Evolutionary conservation across 2,797 vertebrate genomes (phyloP).

Genomic region (Phaenicophaeus curvirostris): DNA sequence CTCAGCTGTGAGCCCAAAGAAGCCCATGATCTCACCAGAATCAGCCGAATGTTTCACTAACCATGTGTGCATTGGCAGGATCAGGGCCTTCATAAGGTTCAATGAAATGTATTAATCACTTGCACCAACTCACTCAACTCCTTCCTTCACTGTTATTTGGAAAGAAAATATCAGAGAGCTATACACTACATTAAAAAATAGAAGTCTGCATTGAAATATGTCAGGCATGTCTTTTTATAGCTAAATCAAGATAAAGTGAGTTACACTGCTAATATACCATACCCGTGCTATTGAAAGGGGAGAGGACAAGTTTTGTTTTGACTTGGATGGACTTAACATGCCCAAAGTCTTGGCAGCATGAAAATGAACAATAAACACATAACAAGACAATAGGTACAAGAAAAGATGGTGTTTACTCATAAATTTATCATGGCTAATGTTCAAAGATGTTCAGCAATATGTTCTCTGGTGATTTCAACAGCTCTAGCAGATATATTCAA

Average conservation of each 20-base stretch:
- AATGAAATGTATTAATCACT: conserved; percentile 47
- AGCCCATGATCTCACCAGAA: background rate
- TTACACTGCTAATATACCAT: background rate
- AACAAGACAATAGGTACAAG: background rate
- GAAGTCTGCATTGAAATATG: conserved; percentile 22
- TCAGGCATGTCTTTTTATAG: conserved; percentile 17
- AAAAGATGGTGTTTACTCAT: background rate
- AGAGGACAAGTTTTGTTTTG: background rate
- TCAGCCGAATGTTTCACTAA: background rate
- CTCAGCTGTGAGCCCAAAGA: background rate
- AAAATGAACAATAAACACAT: background rate
- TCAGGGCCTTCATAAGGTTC: conserved; percentile 49
- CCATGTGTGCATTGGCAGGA: background rate
- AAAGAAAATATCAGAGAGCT: conserved; percentile 47
- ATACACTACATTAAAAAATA: conserved; percentile 2
- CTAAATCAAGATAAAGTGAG: conserved; percentile 62
- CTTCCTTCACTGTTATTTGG: conserved; percentile 12
- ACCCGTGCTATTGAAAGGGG: background rate
- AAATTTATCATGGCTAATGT: background rate
- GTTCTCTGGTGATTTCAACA: background rate
- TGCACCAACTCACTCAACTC: conserved; percentile 54
- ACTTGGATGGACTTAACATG: background rate
- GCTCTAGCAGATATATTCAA: background rate
- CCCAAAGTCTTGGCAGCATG: background rate
- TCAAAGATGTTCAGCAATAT: background rate